These are phyloP conservation scores for Plebejus anna DNA, from an alignment of 2,888 invertebrate species.

Conservation along the genomic window DNA sequence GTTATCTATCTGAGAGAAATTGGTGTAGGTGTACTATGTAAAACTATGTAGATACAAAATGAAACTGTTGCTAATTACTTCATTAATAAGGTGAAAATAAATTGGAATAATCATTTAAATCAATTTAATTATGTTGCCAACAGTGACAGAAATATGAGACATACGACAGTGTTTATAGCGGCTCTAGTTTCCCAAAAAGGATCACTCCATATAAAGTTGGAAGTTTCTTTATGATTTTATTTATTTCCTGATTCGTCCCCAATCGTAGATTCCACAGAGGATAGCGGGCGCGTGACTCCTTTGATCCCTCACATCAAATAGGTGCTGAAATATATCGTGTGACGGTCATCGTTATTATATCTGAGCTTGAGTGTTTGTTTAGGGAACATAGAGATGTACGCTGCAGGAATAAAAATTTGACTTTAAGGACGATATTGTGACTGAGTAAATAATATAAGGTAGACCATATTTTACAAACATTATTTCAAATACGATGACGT, in stretches of 20 bases:
- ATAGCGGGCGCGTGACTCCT: constrained; percentile 18
- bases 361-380: constrained; percentile 1
- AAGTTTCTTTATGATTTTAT: constrained; percentile 4
- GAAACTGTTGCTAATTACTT: no score
- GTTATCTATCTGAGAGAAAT: no score
- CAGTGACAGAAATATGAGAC: background rate
- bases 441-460: background rate
- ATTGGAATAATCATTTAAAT: no score
- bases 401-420: background rate
- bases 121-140: background rate
- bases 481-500: background rate
- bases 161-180: background rate
- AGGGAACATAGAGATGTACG: background rate
- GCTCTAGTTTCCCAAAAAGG: background rate
- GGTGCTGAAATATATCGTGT: constrained; percentile 13
- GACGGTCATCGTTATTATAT: constrained; percentile 4
- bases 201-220: background rate
- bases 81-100: no score
- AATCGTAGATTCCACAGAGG: constrained; percentile 9
- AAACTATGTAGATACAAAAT: no score
- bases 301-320: constrained; percentile 23
- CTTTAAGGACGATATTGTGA: no score
- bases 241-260: constrained; percentile 20
- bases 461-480: background rate
- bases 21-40: no score